phyloP scores from a whole-genome alignment of 2,113 vertebrate species.

The Aepyceros melampus region DNA sequence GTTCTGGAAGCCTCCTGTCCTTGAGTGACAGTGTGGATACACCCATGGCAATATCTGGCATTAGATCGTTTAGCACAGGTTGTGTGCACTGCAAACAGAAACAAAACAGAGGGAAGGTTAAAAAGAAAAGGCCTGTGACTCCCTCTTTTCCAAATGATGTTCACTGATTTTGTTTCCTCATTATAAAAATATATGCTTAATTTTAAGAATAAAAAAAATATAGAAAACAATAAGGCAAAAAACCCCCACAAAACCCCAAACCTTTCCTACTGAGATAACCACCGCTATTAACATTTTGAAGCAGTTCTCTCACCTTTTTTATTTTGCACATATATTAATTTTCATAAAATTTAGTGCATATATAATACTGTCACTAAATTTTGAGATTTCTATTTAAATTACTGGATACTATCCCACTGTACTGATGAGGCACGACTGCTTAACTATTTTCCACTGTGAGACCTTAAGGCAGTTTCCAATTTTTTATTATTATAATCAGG shows the following conservation, averaged over 20 bases:
- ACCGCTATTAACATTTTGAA: not conserved
- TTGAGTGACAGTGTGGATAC: slow-evolving; percentile 95
- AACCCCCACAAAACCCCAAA: not conserved
- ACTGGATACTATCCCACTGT: not conserved
- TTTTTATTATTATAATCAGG: slow-evolving; percentile 1
- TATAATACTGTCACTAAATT: not conserved
- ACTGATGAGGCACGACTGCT: not conserved
- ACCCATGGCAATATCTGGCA: slow-evolving; percentile 98
- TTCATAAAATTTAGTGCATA: not conserved
- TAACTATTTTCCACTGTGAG: not conserved
- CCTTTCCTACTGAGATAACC: not conserved
- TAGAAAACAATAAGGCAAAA: not conserved
- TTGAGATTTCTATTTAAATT: not conserved
- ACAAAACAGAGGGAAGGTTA: slow-evolving; percentile 11
- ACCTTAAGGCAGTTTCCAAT: not conserved
- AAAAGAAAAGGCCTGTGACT: not conserved
- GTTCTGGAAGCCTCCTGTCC: slow-evolving; percentile 92
- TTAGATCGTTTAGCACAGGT: slow-evolving; percentile 94
- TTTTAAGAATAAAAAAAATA: slow-evolving; percentile 25
- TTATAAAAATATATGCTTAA: not conserved
- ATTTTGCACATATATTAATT: not conserved
- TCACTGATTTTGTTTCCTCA: not conserved
- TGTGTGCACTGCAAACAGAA: slow-evolving; percentile 87
- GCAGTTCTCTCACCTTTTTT: not conserved
- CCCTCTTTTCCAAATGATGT: not conserved